Base-by-base conservation (phyloP, 1,140 invertebrate genomes). In the Drosophila auraria region DNA sequence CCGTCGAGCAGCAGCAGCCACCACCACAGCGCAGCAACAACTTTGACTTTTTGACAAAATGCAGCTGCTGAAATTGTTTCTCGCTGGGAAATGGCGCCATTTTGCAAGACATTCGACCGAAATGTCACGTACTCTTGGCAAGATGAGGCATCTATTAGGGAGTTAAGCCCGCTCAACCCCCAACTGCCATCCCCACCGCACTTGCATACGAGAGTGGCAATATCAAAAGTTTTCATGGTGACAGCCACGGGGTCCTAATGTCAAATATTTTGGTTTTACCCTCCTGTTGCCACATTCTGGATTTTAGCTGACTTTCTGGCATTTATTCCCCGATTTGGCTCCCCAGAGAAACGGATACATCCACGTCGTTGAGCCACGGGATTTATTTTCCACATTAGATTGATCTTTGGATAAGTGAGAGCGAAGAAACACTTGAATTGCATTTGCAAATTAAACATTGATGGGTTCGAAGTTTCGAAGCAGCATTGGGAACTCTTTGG, bases 191-290 rank as follows among this genome's bases (percentile, higher is more conserved):
- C 25, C n/a, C 27, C 23, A 66, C 44, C 27, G 56, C 56, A 73
- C 44, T 44, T 69, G 33, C 58, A 74, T 57, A 49, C 45, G 51
- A 71, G 75, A 80, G 74, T 66, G 74, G 56, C 82, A 82, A 87
- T 87, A 87, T 79, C 72, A 63, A 38, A 84, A 84, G 84, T 81
- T 87, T 82, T 64, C 64, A 59, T 51, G 38, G 38, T 44, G 45
- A 40, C 69, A 72, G 66, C 53, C 71, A 79, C 72, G 65, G 65
- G 62, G 79, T 65, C 68, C 84, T 75, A 75, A 82, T 82, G 83
- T 86, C 79, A 86, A 86, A 87, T 87, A 86, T 86, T 86, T 82
- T 77, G 82, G 49, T 61, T 53, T 60, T 51, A 54, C 54, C 60
- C 72, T 73, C 68, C 56, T 53, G 66, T 72, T 73, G 68, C 53